phyloP scores from a whole-genome alignment of 2,113 vertebrate species.

The Ctenodactylus gundi region DNA sequence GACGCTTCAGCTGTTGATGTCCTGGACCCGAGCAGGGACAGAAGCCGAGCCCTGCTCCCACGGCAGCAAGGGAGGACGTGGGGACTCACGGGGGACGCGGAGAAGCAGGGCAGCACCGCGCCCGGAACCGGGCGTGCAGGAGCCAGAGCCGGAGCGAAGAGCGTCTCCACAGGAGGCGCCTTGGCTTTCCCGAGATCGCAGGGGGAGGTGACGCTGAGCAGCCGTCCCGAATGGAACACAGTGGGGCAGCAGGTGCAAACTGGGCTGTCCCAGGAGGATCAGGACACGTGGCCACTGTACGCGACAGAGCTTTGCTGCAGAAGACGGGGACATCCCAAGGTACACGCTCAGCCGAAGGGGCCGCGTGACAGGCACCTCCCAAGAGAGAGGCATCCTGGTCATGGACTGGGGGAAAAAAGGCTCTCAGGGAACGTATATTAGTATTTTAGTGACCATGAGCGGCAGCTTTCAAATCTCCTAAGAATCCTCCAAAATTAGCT shows the following conservation, averaged over 20 bases:
- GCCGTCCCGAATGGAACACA: neutral
- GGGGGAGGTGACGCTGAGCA: neutral
- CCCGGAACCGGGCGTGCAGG: neutral
- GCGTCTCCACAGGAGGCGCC: neutral
- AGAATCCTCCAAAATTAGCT: neutral
- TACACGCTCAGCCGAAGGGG: rapidly evolving
- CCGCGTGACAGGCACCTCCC: neutral
- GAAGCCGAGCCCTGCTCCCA: neutral
- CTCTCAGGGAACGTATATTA: neutral
- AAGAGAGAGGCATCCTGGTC: neutral
- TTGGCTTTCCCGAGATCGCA: neutral
- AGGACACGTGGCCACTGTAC: neutral
- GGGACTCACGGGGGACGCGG: neutral
- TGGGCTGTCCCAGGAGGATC: neutral
- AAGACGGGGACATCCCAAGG: neutral
- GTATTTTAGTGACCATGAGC: neutral
- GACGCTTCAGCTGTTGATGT: neutral
- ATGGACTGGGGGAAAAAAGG: neutral
- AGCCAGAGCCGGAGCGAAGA: neutral
- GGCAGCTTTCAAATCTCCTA: neutral
- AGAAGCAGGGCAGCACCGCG: neutral
- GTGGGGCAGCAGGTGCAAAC: neutral
- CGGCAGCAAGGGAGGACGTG: neutral
- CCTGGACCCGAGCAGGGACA: neutral
- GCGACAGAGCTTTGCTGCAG: neutral